These are phyloP conservation scores for Caerostris darwini DNA, from an alignment of 1,140 invertebrate genomes.

Conservation along the genomic window DNA sequence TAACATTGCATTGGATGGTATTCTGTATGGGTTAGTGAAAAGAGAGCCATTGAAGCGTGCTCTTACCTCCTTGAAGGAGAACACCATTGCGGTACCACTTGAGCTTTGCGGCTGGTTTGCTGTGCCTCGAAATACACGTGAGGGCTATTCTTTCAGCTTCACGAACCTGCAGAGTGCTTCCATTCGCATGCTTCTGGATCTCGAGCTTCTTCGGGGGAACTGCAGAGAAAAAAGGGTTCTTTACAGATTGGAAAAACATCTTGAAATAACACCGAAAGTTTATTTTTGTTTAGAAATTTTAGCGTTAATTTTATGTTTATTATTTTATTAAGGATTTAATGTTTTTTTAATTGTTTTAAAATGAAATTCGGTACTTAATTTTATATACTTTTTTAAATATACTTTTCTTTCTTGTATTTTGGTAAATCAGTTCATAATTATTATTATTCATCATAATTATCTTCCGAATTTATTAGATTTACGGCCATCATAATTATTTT, in stretches of 20 bases:
- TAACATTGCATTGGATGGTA: no score
- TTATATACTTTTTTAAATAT: no score
- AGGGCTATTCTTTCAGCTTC: constrained; percentile 90
- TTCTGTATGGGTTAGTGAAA: background rate
- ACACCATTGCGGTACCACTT: constrained; percentile 90
- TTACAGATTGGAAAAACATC: background rate
- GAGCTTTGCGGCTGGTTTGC: constrained; percentile 93
- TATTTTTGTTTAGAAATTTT: background rate
- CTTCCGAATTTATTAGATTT: no score
- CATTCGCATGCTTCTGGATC: constrained; percentile 89
- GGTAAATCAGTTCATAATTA: no score
- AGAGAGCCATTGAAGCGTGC: background rate
- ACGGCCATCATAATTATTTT: no score
- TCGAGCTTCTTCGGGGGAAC: constrained; percentile 92
- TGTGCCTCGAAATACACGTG: constrained; percentile 90
- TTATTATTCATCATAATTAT: no score
- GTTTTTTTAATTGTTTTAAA: background rate
- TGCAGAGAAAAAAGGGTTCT: constrained; percentile 80
- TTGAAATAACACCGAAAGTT: background rate
- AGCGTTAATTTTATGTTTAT: no score
- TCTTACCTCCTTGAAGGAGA: constrained; percentile 64
- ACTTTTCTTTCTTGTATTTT: no score
- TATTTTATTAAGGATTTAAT: no score
- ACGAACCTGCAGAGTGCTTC: constrained; percentile 91
- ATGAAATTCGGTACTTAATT: background rate